Base-by-base conservation (phyloP, 2,888 invertebrate genomes). In the Electrophaes corylata region DNA sequence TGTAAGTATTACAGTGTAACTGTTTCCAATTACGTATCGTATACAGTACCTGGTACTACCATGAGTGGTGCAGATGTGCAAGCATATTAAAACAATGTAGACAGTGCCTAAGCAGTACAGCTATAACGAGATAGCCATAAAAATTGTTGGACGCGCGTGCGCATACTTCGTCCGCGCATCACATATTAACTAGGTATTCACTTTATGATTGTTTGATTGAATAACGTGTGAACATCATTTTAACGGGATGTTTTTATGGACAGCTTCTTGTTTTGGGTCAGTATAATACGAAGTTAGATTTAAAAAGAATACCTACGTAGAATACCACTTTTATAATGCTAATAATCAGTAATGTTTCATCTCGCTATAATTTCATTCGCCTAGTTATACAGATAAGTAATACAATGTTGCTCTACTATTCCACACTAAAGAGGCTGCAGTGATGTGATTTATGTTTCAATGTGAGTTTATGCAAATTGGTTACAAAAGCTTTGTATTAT, bases 41-140 rank as follows among this genome's bases (percentile, higher is more conserved):
- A 51, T 49, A 51, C 44, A 26, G 52, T 51, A 44, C n/a, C n/a
- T n/a, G n/a, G 43, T 35, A 37, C 26, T 48, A 62, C 41, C 37
- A 23, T 51, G 41, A 41, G 47, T 35, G 20, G 6, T 23, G 41
- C 23, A 41, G 37, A 51, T 39, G 47, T 53, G 53, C 50, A 58
- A 50, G 58, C 53, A 58, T 61, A 54, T 50, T 51, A 52, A 57
- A 44, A 54, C 47, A 46, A 45, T 47, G 39, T 48, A 43, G 26
- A 14, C 29, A 19, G 44, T 53, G 43, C 23, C 33, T 49, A 40
- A 45, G 37, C 43, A 49, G 49, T 49, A 48, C 47, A 44, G 53
- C 40, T 56, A 50, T 49, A 54, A 16, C 16, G 35, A 52, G 62
- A 60, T 60, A 67, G 57, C 50, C 54, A 57, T 63, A 55, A 60